A percentile compares a stretch with the other conserved stretches of the same genome.
Evolutionary conservation across 1,140 invertebrate genomes (phyloP).

Genomic region (Drosophila murphyi): DNA sequence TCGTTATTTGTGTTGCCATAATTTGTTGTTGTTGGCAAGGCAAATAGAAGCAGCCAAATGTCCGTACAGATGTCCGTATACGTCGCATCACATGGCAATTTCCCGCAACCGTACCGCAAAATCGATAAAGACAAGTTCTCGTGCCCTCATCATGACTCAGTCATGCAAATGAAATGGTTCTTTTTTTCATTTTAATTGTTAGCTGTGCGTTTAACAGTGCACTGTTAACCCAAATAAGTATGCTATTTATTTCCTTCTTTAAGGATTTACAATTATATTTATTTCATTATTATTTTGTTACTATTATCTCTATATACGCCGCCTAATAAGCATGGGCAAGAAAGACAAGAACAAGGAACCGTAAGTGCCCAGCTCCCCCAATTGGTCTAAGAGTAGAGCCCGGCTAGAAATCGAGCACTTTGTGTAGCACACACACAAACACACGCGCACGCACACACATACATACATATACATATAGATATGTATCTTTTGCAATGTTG

Average conservation of each 20-base stretch:
- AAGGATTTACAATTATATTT: neutral
- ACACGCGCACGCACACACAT: conserved; percentile 11
- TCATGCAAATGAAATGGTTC: conserved; percentile 33
- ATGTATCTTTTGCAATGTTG: conserved; percentile 38
- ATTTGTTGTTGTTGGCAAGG: conserved; percentile 26
- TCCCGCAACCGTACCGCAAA: conserved; percentile 58
- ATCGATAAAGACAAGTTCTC: conserved; percentile 67
- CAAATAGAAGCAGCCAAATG: neutral
- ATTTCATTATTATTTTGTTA: conserved; percentile 22
- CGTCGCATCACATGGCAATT: conserved; percentile 62
- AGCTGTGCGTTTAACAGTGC: too few species aligned
- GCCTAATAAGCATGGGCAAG: conserved; percentile 68
- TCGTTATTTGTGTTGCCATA: conserved; percentile 10
- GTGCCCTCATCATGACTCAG: conserved; percentile 49
- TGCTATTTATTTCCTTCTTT: neutral
- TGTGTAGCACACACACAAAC: neutral
- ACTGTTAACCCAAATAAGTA: neutral
- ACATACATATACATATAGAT: conserved; percentile 14
- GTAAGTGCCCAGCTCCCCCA: conserved; percentile 62
- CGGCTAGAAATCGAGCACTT: conserved; percentile 69
- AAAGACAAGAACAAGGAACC: conserved; percentile 84
- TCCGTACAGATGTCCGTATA: neutral
- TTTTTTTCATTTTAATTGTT: neutral
- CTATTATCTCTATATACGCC: neutral
- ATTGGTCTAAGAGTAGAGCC: conserved; percentile 32